These are phyloP conservation scores for Oceanodroma tethys DNA, from an alignment of 2,113 vertebrate genomes.

Conservation along the genomic window DNA sequence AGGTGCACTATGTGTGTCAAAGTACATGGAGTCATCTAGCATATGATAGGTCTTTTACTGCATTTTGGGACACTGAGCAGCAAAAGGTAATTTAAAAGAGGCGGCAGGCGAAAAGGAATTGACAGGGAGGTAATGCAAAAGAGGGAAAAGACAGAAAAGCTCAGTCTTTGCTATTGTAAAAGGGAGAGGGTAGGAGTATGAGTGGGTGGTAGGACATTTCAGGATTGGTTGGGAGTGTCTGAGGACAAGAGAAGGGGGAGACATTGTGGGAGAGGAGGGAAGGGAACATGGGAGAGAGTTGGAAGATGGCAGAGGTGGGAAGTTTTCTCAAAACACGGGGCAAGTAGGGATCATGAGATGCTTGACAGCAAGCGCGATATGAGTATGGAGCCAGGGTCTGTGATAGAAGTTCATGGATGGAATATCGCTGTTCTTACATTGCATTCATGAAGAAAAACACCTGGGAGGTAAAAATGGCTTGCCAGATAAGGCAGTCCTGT, in stretches of 20 bases:
- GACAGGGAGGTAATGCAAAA: neutral
- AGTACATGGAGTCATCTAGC: accelerated
- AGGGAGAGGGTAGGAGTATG: neutral
- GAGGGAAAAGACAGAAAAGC: neutral
- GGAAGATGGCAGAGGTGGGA: neutral
- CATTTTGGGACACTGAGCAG: neutral
- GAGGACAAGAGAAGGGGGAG: neutral
- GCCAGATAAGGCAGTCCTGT: neutral
- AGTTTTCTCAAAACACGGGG: neutral
- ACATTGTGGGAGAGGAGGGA: neutral
- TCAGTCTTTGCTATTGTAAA: neutral
- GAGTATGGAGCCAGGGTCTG: neutral
- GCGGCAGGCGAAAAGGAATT: neutral
- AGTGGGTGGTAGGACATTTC: neutral
- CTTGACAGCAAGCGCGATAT: neutral
- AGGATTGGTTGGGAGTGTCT: neutral
- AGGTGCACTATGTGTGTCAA: neutral
- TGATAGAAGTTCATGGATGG: neutral
- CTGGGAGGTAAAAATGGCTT: neutral
- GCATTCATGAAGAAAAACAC: neutral
- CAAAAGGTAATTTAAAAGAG: neutral
- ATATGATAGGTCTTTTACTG: neutral
- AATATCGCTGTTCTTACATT: neutral
- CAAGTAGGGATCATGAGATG: neutral
- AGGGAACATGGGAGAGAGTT: neutral